Conservation (phyloP, 2,113 vertebrate species). For the Chascanopsetta lugubris region DNA sequence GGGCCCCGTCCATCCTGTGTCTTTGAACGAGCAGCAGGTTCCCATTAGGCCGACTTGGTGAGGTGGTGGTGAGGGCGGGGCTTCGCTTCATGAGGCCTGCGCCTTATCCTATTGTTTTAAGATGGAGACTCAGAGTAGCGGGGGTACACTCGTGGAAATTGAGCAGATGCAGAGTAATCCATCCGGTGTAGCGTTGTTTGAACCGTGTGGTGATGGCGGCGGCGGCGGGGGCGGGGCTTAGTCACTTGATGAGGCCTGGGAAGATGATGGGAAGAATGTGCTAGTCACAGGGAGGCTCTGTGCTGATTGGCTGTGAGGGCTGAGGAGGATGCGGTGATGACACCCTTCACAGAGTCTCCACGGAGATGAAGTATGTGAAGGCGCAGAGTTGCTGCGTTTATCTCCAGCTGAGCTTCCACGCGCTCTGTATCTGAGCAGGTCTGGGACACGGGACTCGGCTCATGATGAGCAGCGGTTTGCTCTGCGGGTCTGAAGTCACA, state of each 20-base stretch:
- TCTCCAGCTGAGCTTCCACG: no score
- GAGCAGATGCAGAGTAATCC: constrained; percentile 59
- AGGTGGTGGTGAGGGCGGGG: background rate
- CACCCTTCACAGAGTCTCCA: constrained; percentile 12
- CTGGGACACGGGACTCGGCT: no score
- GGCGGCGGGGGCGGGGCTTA: constrained; percentile 9
- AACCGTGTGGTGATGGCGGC: no score
- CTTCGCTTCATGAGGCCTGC: constrained; percentile 43
- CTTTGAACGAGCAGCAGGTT: constrained; percentile 76
- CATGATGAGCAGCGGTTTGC: no score
- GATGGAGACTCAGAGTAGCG: constrained; percentile 31
- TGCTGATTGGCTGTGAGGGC: constrained; percentile 14
- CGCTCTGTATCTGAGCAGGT: no score
- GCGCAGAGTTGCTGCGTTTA: background rate
- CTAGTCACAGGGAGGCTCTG: constrained; percentile 15
- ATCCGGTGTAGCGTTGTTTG: constrained; percentile 42
- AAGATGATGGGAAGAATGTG: constrained; percentile 38
- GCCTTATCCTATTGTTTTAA: constrained; percentile 62
- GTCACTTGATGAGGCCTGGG: no score
- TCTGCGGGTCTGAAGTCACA: no score
- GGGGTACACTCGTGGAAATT: constrained; percentile 35
- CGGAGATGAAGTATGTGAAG: background rate
- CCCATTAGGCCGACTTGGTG: constrained; percentile 62
- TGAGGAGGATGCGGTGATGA: background rate
- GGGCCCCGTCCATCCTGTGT: constrained; percentile 38